Conservation (phyloP, 1,140 invertebrate species). For the Lepidostoma basale region DNA sequence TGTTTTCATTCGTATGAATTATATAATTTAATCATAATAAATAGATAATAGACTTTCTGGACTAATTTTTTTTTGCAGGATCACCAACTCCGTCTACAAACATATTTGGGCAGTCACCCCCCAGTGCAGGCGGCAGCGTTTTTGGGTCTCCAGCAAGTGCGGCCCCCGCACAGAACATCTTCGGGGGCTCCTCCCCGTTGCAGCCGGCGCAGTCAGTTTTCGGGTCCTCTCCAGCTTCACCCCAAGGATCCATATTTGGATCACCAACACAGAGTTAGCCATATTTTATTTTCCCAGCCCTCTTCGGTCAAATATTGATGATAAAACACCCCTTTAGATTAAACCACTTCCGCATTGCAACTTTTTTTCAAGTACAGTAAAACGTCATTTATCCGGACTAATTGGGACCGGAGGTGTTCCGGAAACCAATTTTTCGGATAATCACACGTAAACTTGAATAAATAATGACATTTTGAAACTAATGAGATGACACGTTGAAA, state of each 20-base stretch:
- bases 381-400: no score
- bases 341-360: no score
- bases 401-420: no score
- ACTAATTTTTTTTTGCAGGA: not conserved
- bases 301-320: no score
- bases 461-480: no score
- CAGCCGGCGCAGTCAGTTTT: conserved; percentile 19
- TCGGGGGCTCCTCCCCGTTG: conserved; percentile 30
- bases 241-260: conserved; percentile 31
- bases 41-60: not conserved
- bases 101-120: conserved; percentile 48
- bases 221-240: conserved; percentile 18
- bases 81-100: conserved; percentile 44
- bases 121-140: conserved; percentile 36
- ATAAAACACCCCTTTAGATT: no score
- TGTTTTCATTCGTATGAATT: not conserved
- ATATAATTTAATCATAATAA: not conserved
- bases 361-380: no score
- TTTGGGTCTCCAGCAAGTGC: conserved; percentile 34
- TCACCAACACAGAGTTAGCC: no score
- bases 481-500: no score
- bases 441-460: no score
- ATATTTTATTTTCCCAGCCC: no score
- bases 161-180: conserved; percentile 40
- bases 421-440: no score